A percentile compares a stretch with the other conserved stretches of the same genome.
These are phyloP conservation scores for Cantharis rustica DNA, from an alignment of 2,888 invertebrate species.

Conservation along the genomic window DNA sequence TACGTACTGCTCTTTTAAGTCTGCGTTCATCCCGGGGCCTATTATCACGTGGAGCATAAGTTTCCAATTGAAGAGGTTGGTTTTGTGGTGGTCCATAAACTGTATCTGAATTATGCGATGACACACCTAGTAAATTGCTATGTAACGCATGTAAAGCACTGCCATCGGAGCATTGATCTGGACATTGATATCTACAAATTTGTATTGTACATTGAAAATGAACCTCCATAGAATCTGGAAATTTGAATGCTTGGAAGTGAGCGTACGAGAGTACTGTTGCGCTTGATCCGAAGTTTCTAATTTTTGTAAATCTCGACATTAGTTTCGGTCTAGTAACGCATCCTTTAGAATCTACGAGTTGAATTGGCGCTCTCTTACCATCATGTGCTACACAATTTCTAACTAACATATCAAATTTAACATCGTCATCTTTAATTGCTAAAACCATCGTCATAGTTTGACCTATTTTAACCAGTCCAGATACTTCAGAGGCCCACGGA, in stretches of 20 bases:
- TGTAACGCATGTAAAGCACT: conserved; percentile 45
- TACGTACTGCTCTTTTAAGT: conserved; percentile 66
- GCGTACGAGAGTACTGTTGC: conserved; percentile 91
- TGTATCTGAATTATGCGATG: conserved; percentile 61
- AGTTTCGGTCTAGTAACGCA: conserved; percentile 91
- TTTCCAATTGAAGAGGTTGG: conserved; percentile 63
- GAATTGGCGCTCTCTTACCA: conserved; percentile 90
- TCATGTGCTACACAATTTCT: conserved; percentile 94
- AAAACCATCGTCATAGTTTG: conserved; percentile 97
- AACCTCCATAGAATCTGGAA: conserved; percentile 95
- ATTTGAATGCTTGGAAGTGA: conserved; percentile 94
- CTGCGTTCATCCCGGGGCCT: conserved; percentile 75
- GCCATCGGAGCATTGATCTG: conserved; percentile 83
- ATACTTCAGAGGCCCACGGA: conserved; percentile 94
- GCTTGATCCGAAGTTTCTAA: conserved; percentile 92
- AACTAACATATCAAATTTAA: conserved; percentile 94
- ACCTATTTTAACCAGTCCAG: conserved; percentile 91
- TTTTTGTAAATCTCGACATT: conserved; percentile 93
- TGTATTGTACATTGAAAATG: conserved; percentile 96
- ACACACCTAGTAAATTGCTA: conserved; percentile 61
- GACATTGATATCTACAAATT: conserved; percentile 90
- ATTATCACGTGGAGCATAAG: conserved; percentile 68
- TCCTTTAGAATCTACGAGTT: conserved; percentile 89
- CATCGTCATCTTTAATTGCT: conserved; percentile 93
- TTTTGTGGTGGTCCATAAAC: conserved; percentile 76